phyloP scores from a whole-genome alignment of 2,888 invertebrate genomes.

The Mantis religiosa region DNA sequence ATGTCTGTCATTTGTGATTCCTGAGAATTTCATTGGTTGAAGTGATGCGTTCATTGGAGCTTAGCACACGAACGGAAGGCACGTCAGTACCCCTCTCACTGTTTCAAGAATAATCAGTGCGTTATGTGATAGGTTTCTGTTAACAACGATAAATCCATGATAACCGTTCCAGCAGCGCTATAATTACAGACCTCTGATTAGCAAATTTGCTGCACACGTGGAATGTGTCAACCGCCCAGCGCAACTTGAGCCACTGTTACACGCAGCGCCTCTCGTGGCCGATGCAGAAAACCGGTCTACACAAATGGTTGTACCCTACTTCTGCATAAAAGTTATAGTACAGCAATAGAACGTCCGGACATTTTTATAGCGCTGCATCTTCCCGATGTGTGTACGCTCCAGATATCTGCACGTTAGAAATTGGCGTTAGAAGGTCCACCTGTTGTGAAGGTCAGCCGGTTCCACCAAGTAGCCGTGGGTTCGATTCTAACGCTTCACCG shows the following conservation, averaged over 20 bases:
- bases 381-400: not conserved
- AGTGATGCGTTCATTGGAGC: too few species aligned
- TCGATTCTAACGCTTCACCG: not conserved
- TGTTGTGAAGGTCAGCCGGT: not conserved
- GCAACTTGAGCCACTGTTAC: not conserved
- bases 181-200: too few species aligned
- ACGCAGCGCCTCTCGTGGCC: not conserved
- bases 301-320: conserved; percentile 22
- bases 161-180: too few species aligned
- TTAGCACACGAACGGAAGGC: too few species aligned
- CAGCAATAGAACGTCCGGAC: not conserved
- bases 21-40: too few species aligned
- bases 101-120: too few species aligned
- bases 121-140: too few species aligned
- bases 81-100: too few species aligned
- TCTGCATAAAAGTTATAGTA: conserved; percentile 17
- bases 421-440: not conserved
- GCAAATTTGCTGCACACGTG: too few species aligned
- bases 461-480: not conserved
- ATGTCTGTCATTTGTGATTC: too few species aligned
- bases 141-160: too few species aligned
- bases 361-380: not conserved
- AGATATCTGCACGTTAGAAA: not conserved
- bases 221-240: too few species aligned
- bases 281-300: conserved; percentile 3